phyloP scores from a whole-genome alignment of 1,140 invertebrate species.

The Chelonus insularis region DNA sequence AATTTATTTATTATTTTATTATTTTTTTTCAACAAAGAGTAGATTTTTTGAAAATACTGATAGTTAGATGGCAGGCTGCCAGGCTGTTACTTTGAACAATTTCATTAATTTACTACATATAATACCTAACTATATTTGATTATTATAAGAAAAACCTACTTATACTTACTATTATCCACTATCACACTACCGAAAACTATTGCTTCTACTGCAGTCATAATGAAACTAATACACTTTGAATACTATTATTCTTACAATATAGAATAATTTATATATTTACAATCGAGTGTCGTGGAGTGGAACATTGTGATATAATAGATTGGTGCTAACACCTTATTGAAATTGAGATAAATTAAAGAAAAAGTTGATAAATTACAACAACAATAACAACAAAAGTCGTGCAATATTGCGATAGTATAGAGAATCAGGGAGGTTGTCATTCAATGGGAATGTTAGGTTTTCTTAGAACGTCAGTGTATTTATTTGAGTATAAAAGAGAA shows the following conservation, averaged over 20 bases:
- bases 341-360: constrained; percentile 55
- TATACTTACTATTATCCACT: constrained; percentile 7
- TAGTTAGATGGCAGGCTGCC: constrained; percentile 38
- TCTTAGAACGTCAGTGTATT: constrained; percentile 22
- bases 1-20: background rate
- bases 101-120: constrained; percentile 40
- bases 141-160: constrained; percentile 14
- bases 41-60: background rate
- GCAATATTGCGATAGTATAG: constrained; percentile 56
- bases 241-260: constrained; percentile 32
- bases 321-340: constrained; percentile 63
- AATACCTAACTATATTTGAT: constrained; percentile 34
- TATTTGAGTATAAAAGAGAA: constrained; percentile 6
- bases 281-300: constrained; percentile 60
- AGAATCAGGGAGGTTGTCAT: constrained; percentile 46
- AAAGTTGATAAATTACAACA: background rate
- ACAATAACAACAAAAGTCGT: constrained; percentile 37
- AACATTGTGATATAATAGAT: constrained; percentile 63
- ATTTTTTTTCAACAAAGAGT: background rate
- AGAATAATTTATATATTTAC: constrained; percentile 58
- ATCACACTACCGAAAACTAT: constrained; percentile 5
- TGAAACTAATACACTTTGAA: constrained; percentile 23
- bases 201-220: constrained; percentile 30
- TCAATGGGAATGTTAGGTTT: constrained; percentile 45
- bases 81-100: constrained; percentile 51